A percentile compares a stretch with the other conserved stretches of the same genome.
Conservation (phyloP, 2,113 vertebrate species). For the Cricetomys ansorgei region DNA sequence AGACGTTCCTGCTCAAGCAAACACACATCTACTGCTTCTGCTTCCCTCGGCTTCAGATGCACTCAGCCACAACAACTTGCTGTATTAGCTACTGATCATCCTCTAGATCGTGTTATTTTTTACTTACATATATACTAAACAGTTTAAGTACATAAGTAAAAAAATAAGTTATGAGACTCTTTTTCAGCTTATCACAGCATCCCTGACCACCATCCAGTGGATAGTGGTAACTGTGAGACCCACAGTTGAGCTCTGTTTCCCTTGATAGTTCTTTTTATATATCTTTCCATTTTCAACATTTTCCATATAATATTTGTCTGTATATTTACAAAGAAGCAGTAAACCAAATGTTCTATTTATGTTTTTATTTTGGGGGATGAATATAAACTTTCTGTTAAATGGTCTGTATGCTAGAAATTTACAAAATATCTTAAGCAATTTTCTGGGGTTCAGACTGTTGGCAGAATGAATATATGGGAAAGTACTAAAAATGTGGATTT, state of each 20-base stretch:
- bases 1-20: neutral
- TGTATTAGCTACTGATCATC: neutral
- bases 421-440: neutral
- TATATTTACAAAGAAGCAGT: neutral
- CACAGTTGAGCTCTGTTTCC: neutral
- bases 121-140: neutral
- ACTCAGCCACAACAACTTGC: neutral
- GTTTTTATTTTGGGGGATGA: neutral
- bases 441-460: neutral
- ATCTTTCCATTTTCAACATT: neutral
- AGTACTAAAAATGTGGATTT: neutral
- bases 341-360: neutral
- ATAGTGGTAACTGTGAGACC: neutral
- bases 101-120: neutral
- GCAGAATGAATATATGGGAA: neutral
- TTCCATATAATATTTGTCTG: neutral
- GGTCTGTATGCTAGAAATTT: neutral
- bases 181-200: neutral
- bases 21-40: neutral
- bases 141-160: neutral
- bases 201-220: neutral
- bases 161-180: neutral
- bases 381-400: slow-evolving; percentile 16
- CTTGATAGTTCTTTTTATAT: neutral
- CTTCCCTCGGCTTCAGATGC: neutral